Percentiles rank a stretch among this genome's conserved stretches.
Evolutionary conservation across 1,140 invertebrate species (phyloP).

Genomic region (Psix sp.): DNA sequence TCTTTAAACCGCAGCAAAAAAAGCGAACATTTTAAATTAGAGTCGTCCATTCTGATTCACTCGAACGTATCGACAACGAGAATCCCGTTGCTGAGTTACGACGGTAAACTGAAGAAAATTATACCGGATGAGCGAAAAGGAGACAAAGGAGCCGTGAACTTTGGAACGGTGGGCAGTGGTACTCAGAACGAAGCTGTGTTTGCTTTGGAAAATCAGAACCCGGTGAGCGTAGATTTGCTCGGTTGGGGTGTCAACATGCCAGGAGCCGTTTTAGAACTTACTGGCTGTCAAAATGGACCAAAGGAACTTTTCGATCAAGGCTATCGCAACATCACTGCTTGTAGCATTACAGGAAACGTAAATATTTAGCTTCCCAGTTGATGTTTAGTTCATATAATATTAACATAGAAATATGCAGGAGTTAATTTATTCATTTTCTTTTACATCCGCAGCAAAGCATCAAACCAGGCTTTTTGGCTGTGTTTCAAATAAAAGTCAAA

Average conservation of each 20-base stretch:
- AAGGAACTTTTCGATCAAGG: constrained; percentile 71
- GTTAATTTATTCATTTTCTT: not conserved
- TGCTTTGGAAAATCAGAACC: constrained; percentile 87
- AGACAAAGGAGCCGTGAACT: constrained; percentile 82
- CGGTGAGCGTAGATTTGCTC: constrained; percentile 82
- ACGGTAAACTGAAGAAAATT: constrained; percentile 82
- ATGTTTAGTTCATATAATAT: not conserved
- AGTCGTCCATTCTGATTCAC: constrained; percentile 81
- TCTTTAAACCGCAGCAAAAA: constrained; percentile 77
- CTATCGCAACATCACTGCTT: constrained; percentile 71
- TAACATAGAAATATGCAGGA: not conserved
- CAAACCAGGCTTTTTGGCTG: constrained; percentile 82
- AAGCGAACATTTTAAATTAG: constrained; percentile 80
- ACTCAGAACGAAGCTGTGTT: constrained; percentile 83
- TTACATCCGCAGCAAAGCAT: constrained; percentile 75
- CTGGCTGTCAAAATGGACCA: constrained; percentile 82
- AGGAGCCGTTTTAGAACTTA: constrained; percentile 81
- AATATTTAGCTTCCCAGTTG: constrained; percentile 32
- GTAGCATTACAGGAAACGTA: constrained; percentile 72
- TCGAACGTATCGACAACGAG: constrained; percentile 85
- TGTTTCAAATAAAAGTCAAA: constrained; percentile 84
- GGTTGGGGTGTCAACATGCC: constrained; percentile 83
- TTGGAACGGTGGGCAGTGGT: constrained; percentile 85
- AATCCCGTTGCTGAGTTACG: constrained; percentile 85
- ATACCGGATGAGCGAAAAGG: constrained; percentile 76